Base-by-base conservation (phyloP, 1,140 invertebrate genomes). In the Aphidius gifuensis region DNA sequence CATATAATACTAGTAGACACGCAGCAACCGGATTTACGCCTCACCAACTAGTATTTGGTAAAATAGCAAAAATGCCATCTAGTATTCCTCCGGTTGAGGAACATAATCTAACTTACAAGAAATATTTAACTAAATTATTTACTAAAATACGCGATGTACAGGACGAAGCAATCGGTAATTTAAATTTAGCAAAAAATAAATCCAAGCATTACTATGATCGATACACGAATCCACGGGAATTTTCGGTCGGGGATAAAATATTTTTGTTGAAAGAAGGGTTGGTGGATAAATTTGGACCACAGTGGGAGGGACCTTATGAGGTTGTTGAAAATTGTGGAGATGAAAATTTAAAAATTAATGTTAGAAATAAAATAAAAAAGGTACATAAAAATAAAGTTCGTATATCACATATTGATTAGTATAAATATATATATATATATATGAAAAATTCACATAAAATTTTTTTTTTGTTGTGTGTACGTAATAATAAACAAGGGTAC, bases 1-100 rank as follows among this genome's bases (percentile, higher is more conserved):
- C 58, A 11, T 58, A 62, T 11, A 62, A 62, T 46, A 62, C 61
- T 0, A 50, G 54, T 8, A 39, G 47, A 5, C 61, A 62, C 42
- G 54, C 57, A 9, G 61, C 39, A 6, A 62, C 61, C 5, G 44
- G 51, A 5, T 58, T 44, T 38, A 62, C 54, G 0, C 45, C 61
- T 5, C 40, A 50, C 9, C 46, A 62, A 16, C 9, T 58, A 16
- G 48, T 58, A 16, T 62, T 62, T n/a, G 61, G 55, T 2, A n/a
- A 45, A 43, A 4, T 48, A 9, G 61, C 61, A 42, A 39, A 32
- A 43, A 8, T 62, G 16, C 61, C 61, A 40, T 62, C 61, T 2
- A 51, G 23, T 40, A n/a, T n/a, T 9, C 23, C 9, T n/a, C 4
- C 58, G 43, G 16, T 23, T 42, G n/a, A 51, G 51, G n/a, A 39